These are phyloP conservation scores for Lepidocyrtoides sp. DNA, from an alignment of 2,888 invertebrate species.

Conservation along the genomic window DNA sequence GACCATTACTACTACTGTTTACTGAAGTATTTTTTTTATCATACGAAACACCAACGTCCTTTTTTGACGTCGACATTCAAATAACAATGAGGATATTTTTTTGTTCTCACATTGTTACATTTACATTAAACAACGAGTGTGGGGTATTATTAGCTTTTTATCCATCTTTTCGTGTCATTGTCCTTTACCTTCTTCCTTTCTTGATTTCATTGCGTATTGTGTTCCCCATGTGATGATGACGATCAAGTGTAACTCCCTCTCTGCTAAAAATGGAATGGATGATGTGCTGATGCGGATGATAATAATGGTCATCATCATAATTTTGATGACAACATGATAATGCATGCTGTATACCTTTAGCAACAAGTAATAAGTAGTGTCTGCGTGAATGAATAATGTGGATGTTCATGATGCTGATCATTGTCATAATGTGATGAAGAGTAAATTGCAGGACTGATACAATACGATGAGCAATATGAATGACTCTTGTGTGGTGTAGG, in stretches of 20 bases:
- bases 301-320: conserved; percentile 41
- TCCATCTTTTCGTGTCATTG: conserved; percentile 76
- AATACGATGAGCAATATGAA: too few relatives aligned
- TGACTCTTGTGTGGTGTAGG: not conserved
- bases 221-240: conserved; percentile 32
- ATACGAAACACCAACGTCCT: not conserved
- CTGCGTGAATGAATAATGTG: conserved; percentile 1
- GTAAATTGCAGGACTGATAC: conserved; percentile 12
- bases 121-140: conserved; percentile 38
- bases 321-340: conserved; percentile 59
- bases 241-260: conserved; percentile 50
- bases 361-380: not conserved
- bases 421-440: conserved; percentile 13
- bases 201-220: conserved; percentile 72
- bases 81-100: conserved; percentile 62
- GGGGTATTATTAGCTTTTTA: conserved; percentile 49
- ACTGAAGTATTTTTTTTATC: not conserved
- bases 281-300: conserved; percentile 33
- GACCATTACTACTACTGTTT: not conserved
- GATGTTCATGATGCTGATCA: conserved; percentile 25
- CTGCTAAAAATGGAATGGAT: conserved; percentile 75
- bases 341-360: not conserved
- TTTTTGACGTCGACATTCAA: conserved; percentile 59
- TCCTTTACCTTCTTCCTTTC: conserved; percentile 78
- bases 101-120: conserved; percentile 75